These are phyloP conservation scores for Brachyopa scutellaris DNA, from an alignment of 2,888 invertebrate genomes.

Conservation along the genomic window DNA sequence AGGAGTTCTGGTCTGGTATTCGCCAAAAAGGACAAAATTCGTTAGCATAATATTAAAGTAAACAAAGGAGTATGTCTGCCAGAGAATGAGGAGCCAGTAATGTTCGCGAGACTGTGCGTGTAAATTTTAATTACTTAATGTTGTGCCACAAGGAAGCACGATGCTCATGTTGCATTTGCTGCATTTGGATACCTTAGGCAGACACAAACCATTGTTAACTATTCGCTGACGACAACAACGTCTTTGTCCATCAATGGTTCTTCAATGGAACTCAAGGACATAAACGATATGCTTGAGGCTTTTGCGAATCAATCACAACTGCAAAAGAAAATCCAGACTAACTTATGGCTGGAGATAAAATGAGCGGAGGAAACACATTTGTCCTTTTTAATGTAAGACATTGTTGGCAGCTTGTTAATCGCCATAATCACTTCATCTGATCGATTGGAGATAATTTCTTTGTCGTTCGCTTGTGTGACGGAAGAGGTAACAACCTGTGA, in stretches of 20 bases:
- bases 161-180: neutral
- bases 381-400: slow-evolving; percentile 25
- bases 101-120: slow-evolving; percentile 2
- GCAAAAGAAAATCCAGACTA: neutral
- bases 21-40: slow-evolving; percentile 45
- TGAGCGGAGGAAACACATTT: neutral
- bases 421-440: slow-evolving; percentile 41
- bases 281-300: neutral
- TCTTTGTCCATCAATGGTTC: slow-evolving; percentile 41
- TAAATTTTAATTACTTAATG: slow-evolving; percentile 44
- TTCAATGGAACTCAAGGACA: slow-evolving; percentile 8
- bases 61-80: slow-evolving; percentile 2
- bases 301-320: slow-evolving; percentile 26
- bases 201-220: neutral
- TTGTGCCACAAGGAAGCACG: neutral
- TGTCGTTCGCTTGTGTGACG: neutral
- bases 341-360: neutral
- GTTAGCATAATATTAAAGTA: slow-evolving; percentile 48
- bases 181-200: neutral
- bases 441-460: neutral
- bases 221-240: slow-evolving; percentile 74
- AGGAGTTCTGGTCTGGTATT: slow-evolving; percentile 39
- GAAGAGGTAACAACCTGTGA: neutral
- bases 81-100: neutral
- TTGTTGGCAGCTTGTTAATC: slow-evolving; percentile 26